Percentiles rank a stretch among this genome's conserved stretches.
These are phyloP conservation scores for Mythimna pallens DNA, from an alignment of 2,888 invertebrate genomes.

Conservation along the genomic window DNA sequence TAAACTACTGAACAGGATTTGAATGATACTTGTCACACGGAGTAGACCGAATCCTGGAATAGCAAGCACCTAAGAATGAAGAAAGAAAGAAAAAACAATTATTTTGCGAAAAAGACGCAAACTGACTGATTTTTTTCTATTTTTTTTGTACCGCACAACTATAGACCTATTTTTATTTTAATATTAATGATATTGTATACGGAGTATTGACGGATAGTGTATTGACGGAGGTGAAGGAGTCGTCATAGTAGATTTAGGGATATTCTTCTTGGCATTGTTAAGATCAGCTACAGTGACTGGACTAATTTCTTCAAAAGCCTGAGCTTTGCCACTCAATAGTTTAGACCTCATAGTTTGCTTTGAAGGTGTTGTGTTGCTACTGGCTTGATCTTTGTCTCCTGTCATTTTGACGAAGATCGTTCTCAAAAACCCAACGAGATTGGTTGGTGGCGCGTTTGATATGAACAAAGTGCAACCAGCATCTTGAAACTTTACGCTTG, in stretches of 20 bases:
- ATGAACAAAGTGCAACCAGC: constrained; percentile 94
- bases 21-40: too few relatives aligned
- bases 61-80: too few relatives aligned
- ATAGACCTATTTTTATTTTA: too few relatives aligned
- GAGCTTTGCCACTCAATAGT: constrained; percentile 92
- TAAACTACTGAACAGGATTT: too few relatives aligned
- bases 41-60: too few relatives aligned
- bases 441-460: constrained; percentile 97
- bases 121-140: too few relatives aligned
- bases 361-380: constrained; percentile 77
- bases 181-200: too few relatives aligned
- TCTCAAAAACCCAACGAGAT: constrained; percentile 94
- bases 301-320: constrained; percentile 95
- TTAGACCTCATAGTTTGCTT: constrained; percentile 91
- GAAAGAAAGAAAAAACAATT: too few relatives aligned
- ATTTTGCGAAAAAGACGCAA: too few relatives aligned
- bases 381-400: constrained; percentile 85
- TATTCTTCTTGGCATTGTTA: constrained; percentile 91
- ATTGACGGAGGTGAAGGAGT: constrained; percentile 94
- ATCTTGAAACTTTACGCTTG: constrained; percentile 95
- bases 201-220: too few relatives aligned
- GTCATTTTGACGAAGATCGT: constrained; percentile 95
- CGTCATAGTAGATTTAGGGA: constrained; percentile 91
- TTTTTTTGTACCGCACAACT: too few relatives aligned
- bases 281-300: constrained; percentile 95